These are phyloP conservation scores for Ochropleura leucogaster DNA, from an alignment of 2,888 invertebrate species.

Conservation along the genomic window DNA sequence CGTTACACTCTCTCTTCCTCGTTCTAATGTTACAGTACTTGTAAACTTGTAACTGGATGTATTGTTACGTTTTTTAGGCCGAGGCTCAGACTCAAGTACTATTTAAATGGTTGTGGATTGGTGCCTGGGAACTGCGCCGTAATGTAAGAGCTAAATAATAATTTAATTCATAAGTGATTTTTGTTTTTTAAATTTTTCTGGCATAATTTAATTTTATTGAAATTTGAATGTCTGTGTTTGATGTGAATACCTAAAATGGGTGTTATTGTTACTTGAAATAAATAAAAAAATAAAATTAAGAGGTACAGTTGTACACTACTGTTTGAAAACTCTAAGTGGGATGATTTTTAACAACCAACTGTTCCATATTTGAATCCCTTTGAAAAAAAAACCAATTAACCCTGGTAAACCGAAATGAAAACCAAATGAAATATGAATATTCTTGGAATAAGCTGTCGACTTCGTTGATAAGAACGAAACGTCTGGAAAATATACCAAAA, in stretches of 20 bases:
- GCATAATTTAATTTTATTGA: too few relatives aligned
- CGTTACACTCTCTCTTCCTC: slow-evolving; percentile 77
- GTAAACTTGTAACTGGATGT: slow-evolving; percentile 36
- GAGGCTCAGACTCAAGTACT: slow-evolving; percentile 8
- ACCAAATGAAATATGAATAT: not conserved
- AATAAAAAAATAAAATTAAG: too few relatives aligned
- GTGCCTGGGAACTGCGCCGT: slow-evolving; percentile 18
- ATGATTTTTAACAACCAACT: not conserved
- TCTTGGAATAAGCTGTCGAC: not conserved
- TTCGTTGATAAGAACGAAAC: not conserved
- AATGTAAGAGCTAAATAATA: not conserved
- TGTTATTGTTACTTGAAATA: too few relatives aligned
- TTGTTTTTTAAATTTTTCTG: too few relatives aligned
- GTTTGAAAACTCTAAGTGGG: not conserved
- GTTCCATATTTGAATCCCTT: not conserved
- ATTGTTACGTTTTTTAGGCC: slow-evolving; percentile 24
- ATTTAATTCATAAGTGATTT: too few relatives aligned
- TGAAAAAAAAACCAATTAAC: not conserved
- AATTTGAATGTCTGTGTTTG: too few relatives aligned
- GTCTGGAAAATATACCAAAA: slow-evolving; percentile 11
- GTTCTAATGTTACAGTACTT: slow-evolving; percentile 61
- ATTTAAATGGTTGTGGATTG: slow-evolving; percentile 2
- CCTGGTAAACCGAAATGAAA: not conserved
- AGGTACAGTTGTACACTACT: too few relatives aligned
- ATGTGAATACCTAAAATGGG: too few relatives aligned